These are phyloP conservation scores for Platanista minor DNA, from an alignment of 2,113 vertebrate species.

Conservation along the genomic window DNA sequence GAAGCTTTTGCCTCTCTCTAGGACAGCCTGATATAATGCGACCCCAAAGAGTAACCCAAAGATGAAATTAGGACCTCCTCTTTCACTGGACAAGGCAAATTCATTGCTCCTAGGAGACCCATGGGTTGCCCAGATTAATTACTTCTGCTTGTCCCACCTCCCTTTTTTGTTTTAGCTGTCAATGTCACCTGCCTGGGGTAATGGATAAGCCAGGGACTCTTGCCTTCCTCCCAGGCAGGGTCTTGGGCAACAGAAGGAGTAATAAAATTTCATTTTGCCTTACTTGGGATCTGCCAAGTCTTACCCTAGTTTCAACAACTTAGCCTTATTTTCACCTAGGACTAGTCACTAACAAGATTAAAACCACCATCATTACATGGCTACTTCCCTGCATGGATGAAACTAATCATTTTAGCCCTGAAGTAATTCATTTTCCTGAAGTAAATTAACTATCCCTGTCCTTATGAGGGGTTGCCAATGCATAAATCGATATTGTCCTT, in stretches of 20 bases:
- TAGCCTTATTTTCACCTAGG: slow-evolving; percentile 15
- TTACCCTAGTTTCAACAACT: background rate
- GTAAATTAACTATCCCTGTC: background rate
- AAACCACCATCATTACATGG: background rate
- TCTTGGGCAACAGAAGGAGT: background rate
- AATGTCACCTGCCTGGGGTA: background rate
- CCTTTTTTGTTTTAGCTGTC: background rate
- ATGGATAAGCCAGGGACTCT: background rate
- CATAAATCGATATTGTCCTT: background rate
- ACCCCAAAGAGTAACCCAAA: background rate
- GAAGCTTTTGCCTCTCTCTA: background rate
- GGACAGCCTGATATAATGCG: background rate
- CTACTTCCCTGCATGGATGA: background rate
- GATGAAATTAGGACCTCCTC: background rate
- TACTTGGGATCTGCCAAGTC: background rate
- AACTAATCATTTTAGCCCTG: background rate
- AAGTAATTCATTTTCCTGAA: slow-evolving; percentile 32
- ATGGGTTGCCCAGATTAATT: background rate
- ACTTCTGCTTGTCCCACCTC: background rate
- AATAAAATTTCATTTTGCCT: background rate
- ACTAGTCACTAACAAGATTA: slow-evolving; percentile 26
- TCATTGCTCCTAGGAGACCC: background rate
- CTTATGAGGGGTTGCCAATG: background rate
- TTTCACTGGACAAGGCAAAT: background rate
- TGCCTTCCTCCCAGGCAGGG: background rate